phyloP scores from a whole-genome alignment of 2,797 vertebrate genomes.

The Chelidonichthys spinosus region DNA sequence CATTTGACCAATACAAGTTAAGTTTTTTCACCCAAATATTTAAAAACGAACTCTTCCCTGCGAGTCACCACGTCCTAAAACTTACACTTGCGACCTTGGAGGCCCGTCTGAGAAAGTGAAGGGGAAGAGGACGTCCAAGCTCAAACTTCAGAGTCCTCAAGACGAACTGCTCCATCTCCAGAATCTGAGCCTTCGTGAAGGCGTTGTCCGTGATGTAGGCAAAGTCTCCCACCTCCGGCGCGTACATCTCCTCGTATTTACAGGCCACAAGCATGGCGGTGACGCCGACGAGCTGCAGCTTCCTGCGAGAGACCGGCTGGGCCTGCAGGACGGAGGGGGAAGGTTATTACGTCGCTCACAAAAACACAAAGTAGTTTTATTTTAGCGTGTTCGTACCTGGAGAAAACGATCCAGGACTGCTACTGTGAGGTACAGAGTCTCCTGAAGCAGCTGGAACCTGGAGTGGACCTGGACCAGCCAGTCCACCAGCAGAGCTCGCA shows the following conservation, averaged over 20 bases:
- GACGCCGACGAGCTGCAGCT: constrained; percentile 93
- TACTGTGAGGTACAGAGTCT: constrained; percentile 94
- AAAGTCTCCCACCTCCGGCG: constrained; percentile 90
- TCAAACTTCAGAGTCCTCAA: constrained; percentile 89
- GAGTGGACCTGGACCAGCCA: constrained; percentile 97
- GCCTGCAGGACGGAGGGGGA: constrained; percentile 72
- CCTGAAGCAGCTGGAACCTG: constrained; percentile 93
- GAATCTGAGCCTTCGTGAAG: constrained; percentile 88
- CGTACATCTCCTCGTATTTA: constrained; percentile 95
- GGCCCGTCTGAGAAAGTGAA: constrained; percentile 94
- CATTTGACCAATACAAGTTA: too few relatives aligned
- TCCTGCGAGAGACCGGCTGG: constrained; percentile 89
- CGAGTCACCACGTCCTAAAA: constrained; percentile 3
- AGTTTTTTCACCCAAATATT: too few relatives aligned
- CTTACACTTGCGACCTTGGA: constrained; percentile 93
- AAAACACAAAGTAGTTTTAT: background rate
- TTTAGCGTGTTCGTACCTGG: constrained; percentile 80
- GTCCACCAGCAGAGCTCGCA: constrained; percentile 93
- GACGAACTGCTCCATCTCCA: constrained; percentile 91
- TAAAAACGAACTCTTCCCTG: too few relatives aligned
- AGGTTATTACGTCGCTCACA: background rate
- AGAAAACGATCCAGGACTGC: constrained; percentile 93
- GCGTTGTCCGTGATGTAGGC: constrained; percentile 95
- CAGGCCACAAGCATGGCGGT: constrained; percentile 92
- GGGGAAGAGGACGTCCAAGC: constrained; percentile 91